Evolutionary conservation across 2,797 vertebrate genomes (phyloP), one percentile per base, ranked within the genome.

Genomic region (Cryptoprocta ferox): DNA sequence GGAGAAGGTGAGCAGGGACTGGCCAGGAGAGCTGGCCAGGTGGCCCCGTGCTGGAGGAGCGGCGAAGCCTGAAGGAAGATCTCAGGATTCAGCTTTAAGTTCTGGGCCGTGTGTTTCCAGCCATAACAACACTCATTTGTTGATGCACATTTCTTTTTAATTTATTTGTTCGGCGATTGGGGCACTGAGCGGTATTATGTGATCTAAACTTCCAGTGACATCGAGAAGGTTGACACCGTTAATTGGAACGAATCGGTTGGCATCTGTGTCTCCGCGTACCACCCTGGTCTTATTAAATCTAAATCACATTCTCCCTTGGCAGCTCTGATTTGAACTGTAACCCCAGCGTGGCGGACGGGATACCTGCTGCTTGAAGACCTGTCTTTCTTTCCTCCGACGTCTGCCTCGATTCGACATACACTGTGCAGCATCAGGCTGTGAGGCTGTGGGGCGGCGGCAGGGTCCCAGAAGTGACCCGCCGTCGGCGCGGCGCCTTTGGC

Each of bases 251-350:
- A 56, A 89, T 39, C 9, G 30, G 61, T 4, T 76, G 65, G 39
- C 91, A 9, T 30, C 73, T 80, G 0, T 5, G 3, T 32, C 53
- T 94, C 90, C 30, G 32, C 89, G 0, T 61, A 6, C 89, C 59
- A 18, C 92, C 32, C 71, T 68, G 89, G 45, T 84, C 94, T 91
- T 89, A 81, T 81, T 97, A 95, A 96, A 91, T 96, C 97, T 93
- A 79, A 95, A 50, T 97, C 95, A 61, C 65, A 15, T 3, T 93
- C 73, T 9, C n/a, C 24, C 91, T 65, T n/a, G 65, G 97, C 94
- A 96, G 85, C 78, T 53, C 39, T 81, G 92, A 91, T 92, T 95
- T 59, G 59, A 97, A 90, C 85, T 37, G 59, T 32, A 39, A n/a
- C 56, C 81, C 75, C 92, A 42, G 71, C 16, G 16, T 42, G 59